Conservation (phyloP, 2,113 vertebrate species). For the Charina bottae region DNA sequence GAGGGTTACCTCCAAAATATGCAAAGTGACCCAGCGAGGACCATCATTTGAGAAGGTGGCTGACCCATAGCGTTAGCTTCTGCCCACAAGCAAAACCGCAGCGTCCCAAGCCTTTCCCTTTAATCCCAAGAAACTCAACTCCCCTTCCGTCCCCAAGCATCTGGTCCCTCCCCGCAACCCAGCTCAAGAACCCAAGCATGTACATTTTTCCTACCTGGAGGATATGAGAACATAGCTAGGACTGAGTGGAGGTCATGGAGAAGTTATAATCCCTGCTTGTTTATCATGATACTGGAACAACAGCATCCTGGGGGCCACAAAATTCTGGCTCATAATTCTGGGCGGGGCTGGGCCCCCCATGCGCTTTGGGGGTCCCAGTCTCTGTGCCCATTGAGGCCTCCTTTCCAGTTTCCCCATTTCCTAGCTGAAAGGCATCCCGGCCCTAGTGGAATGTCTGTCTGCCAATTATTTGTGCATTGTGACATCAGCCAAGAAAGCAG, state of each 20-base stretch:
- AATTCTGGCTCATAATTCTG: not conserved
- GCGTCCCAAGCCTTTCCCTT: not conserved
- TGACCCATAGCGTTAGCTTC: not conserved
- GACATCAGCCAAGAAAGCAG: slow-evolving; percentile 12
- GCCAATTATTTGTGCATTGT: not conserved
- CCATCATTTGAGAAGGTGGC: not conserved
- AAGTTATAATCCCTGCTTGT: not conserved
- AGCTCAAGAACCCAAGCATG: not conserved
- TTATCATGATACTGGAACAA: not conserved
- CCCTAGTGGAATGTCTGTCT: not conserved
- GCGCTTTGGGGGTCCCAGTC: not conserved
- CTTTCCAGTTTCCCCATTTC: not conserved
- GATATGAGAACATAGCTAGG: not conserved
- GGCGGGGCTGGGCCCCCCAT: slow-evolving; percentile 17
- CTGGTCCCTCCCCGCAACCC: no score
- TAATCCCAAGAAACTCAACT: not conserved
- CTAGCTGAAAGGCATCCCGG: not conserved
- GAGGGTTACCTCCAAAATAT: not conserved
- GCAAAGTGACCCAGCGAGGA: not conserved
- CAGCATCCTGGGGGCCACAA: not conserved
- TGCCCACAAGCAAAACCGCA: not conserved
- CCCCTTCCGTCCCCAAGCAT: not conserved
- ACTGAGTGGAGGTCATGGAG: not conserved
- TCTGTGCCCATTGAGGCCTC: not conserved
- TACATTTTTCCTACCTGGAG: not conserved